These are phyloP conservation scores for Sycobia sp. DNA, from an alignment of 1,140 invertebrate genomes.

Conservation along the genomic window DNA sequence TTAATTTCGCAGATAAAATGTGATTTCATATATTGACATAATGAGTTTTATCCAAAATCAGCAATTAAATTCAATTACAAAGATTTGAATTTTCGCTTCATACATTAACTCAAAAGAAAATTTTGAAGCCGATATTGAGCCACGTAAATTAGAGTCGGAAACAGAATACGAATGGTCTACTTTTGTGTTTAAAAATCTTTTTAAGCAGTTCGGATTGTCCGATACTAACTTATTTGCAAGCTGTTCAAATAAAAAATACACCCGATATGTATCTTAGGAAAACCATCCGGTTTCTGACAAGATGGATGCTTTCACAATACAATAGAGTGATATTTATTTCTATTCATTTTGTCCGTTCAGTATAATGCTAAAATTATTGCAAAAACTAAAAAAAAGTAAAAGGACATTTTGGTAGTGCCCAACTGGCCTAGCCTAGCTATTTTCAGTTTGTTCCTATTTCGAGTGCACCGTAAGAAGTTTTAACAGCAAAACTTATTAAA, in stretches of 20 bases:
- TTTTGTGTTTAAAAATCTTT: constrained; percentile 25
- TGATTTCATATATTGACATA: background rate
- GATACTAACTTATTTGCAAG: constrained; percentile 39
- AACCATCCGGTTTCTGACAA: constrained; percentile 32
- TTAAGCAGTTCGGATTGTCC: constrained; percentile 36
- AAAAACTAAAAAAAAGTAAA: constrained; percentile 20
- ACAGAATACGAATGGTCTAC: constrained; percentile 12
- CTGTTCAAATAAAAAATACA: constrained; percentile 39
- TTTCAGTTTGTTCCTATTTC: too few relatives aligned
- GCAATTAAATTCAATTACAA: background rate
- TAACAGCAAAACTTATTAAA: too few relatives aligned
- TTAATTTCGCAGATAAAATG: background rate
- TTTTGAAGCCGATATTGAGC: background rate
- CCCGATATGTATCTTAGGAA: constrained; percentile 33
- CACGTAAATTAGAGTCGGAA: constrained; percentile 7
- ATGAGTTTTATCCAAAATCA: background rate
- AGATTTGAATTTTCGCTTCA: constrained; percentile 5
- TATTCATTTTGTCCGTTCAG: constrained; percentile 25
- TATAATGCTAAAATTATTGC: constrained; percentile 14
- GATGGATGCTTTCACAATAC: constrained; percentile 37
- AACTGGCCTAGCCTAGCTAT: too few relatives aligned
- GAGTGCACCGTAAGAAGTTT: too few relatives aligned
- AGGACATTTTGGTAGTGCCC: constrained; percentile 16
- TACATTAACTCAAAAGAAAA: constrained; percentile 11
- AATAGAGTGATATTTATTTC: constrained; percentile 11